Percentiles rank a stretch among this genome's conserved stretches.
Evolutionary conservation across 1,140 invertebrate species (phyloP).

Genomic region (Eupeodes corollae): DNA sequence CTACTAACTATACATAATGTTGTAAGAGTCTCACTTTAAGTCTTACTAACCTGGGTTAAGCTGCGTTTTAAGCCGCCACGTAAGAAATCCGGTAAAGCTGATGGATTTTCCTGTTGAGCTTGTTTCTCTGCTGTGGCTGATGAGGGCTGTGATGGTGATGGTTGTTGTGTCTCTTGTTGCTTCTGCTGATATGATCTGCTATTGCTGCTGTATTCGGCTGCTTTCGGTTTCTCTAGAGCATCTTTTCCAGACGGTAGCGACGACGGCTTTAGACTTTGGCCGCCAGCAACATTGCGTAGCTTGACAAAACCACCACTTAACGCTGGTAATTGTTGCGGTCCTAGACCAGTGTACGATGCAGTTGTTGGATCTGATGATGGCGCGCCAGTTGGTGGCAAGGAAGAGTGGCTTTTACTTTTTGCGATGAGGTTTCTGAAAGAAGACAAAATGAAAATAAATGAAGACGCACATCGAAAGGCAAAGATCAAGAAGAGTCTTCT

Average conservation of each 20-base stretch:
- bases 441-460: background rate
- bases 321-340: conserved; percentile 26
- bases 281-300: conserved; percentile 28
- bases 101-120: conserved; percentile 9
- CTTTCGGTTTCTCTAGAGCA: conserved; percentile 9
- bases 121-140: conserved; percentile 8
- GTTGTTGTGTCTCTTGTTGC: conserved; percentile 5
- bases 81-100: conserved; percentile 19
- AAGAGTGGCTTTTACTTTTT: conserved; percentile 36
- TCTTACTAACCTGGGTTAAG: conserved; percentile 17
- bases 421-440: conserved; percentile 30
- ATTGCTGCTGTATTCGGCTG: conserved; percentile 1
- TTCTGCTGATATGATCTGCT: conserved; percentile 4
- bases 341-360: conserved; percentile 20
- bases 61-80: conserved; percentile 18
- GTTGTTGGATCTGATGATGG: background rate
- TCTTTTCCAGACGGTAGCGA: conserved; percentile 5
- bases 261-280: background rate
- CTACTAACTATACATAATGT: too few relatives aligned
- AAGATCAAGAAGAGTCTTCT: too few relatives aligned
- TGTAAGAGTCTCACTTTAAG: background rate
- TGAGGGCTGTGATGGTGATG: too few relatives aligned
- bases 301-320: conserved; percentile 26
- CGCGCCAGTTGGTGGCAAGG: conserved; percentile 1
- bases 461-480: too few relatives aligned